Percentiles rank a stretch among this genome's conserved stretches.
These are phyloP conservation scores for Drosophila prostipennis DNA, from an alignment of 2,888 invertebrate genomes.

Conservation along the genomic window DNA sequence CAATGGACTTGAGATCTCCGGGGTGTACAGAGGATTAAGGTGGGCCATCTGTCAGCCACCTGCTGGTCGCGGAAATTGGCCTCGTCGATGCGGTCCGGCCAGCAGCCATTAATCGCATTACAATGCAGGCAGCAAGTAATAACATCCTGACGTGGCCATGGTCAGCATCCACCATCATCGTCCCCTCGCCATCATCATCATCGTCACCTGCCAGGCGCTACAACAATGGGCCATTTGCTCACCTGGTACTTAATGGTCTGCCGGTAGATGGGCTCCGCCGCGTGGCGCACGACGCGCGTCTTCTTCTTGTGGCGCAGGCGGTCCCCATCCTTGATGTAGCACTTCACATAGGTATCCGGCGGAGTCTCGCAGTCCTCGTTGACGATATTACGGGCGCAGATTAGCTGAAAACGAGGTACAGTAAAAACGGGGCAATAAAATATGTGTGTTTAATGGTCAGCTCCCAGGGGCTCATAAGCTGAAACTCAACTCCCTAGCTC, in stretches of 20 bases:
- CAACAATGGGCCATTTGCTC: slow-evolving; percentile 49
- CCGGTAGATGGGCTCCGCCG: slow-evolving; percentile 93
- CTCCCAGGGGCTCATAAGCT: neutral
- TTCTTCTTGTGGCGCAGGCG: slow-evolving; percentile 96
- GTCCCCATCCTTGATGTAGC: slow-evolving; percentile 94
- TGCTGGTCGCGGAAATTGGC: slow-evolving; percentile 26
- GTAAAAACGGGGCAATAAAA: slow-evolving; percentile 6
- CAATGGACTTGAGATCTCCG: neutral
- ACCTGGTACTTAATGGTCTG: slow-evolving; percentile 94
- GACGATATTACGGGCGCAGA: slow-evolving; percentile 89
- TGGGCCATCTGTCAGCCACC: slow-evolving; percentile 15
- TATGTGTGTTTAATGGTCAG: neutral
- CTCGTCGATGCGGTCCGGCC: slow-evolving; percentile 24
- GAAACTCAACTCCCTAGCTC: neutral
- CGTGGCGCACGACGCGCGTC: slow-evolving; percentile 92
- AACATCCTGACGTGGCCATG: slow-evolving; percentile 32
- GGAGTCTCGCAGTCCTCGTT: slow-evolving; percentile 89
- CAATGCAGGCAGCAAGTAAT: slow-evolving; percentile 40
- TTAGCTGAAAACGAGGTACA: slow-evolving; percentile 84
- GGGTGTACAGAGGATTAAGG: slow-evolving; percentile 20
- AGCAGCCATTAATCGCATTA: slow-evolving; percentile 65
- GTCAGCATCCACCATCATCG: slow-evolving; percentile 13
- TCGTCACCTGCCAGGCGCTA: slow-evolving; percentile 26
- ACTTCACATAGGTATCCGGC: slow-evolving; percentile 96
- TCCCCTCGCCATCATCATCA: slow-evolving; percentile 15